Conservation (phyloP, 2,113 vertebrate species). For the Gadus macrocephalus region DNA sequence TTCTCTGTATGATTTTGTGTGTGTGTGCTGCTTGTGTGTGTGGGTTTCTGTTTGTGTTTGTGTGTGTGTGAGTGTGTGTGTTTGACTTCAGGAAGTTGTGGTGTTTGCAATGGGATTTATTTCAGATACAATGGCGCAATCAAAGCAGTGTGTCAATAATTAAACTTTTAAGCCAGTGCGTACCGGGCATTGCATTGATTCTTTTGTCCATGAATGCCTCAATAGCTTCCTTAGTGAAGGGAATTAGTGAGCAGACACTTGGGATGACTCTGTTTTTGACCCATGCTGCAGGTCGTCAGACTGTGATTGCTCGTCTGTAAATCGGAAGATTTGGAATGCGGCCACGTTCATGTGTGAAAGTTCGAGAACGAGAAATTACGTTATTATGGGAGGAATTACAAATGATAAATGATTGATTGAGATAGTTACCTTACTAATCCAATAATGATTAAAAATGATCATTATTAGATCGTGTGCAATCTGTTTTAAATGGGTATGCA, state of each 20-base stretch:
- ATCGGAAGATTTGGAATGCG: neutral
- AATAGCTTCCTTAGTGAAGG: neutral
- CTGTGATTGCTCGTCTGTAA: conserved; percentile 1
- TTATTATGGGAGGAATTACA: no score
- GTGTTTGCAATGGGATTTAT: conserved; percentile 18
- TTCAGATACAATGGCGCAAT: conserved; percentile 26
- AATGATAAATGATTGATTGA: no score
- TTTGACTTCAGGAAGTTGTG: neutral
- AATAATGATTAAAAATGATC: no score
- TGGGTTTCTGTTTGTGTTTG: conserved; percentile 5
- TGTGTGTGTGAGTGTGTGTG: conserved; percentile 3
- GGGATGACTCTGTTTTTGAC: conserved; percentile 23
- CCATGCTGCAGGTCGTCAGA: conserved; percentile 10
- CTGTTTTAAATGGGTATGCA: no score
- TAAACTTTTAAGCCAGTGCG: conserved; percentile 42
- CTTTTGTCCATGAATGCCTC: conserved; percentile 29
- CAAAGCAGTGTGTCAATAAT: conserved; percentile 47
- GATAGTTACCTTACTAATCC: no score
- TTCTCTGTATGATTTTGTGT: neutral
- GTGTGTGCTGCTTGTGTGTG: conserved; percentile 1
- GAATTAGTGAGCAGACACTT: conserved; percentile 28
- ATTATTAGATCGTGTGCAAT: no score
- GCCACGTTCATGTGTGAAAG: neutral
- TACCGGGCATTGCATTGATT: conserved; percentile 35
- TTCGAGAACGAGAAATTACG: no score